Evolutionary conservation across 2,888 invertebrate species (phyloP), one percentile per base, ranked within the genome.

Genomic region (Drosophila algonquin): DNA sequence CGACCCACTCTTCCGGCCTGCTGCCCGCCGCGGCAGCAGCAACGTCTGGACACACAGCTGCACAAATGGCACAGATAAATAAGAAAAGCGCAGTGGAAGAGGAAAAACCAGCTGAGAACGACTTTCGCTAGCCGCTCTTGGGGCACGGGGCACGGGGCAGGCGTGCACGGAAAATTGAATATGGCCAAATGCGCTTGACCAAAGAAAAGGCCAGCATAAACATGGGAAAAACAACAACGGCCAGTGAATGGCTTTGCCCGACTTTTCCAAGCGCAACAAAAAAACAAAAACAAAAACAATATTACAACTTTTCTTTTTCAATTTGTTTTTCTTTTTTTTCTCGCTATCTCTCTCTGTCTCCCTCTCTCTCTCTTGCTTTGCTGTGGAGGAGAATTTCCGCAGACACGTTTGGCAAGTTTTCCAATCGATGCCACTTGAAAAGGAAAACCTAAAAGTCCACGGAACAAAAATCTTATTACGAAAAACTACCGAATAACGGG

Each of bases 91-190:
- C 21, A 32, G 51, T 56, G 18, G 44, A 57, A 62, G 69, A 52
- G 35, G 59, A 88, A 75, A 88, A 86, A 88, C 89, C 59, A 75
- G 89, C 83, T 76, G 71, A 63, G 86, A 83, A 88, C 83, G 74
- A 83, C 83, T 83, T 83, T 83, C 83, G 89, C 83, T 83, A 78
- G 74, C 80, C 73, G 67, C 69, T 72, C 48, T 58, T 45, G 67
- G 60, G 30, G 56, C 40, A 18, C 45, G 14, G 21, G 27, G 35
- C 12, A 12, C 10, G 18, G 18, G 50, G 35, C 10, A 47, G 46
- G 47, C 40, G 32, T 53, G 51, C 52, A 63, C 47, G 45, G 63
- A 56, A 51, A 56, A 73, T 70, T 70, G 70, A 67, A 70, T 67
- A 70, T 71, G 69, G 70, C 68, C 52, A 78, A 82, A 75, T 57